phyloP scores from a whole-genome alignment of 2,113 vertebrate species.

The Saccopteryx leptura region DNA sequence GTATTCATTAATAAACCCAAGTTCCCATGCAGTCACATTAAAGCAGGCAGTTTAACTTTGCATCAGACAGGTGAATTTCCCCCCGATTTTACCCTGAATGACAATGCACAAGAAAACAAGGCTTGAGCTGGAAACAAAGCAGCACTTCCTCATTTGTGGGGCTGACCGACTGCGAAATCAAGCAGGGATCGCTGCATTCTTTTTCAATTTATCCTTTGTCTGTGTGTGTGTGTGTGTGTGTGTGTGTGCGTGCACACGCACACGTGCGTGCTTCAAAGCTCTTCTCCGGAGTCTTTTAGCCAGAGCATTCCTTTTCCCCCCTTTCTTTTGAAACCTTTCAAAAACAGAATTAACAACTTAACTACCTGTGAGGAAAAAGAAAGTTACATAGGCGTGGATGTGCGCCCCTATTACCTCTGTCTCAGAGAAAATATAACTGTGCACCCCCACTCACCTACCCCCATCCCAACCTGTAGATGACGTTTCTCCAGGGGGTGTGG shows the following conservation, averaged over 20 bases:
- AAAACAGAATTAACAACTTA: slow-evolving; percentile 72
- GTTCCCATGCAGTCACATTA: slow-evolving; percentile 90
- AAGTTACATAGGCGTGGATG: slow-evolving; percentile 51
- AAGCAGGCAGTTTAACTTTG: slow-evolving; percentile 90
- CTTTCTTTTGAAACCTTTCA: slow-evolving; percentile 41
- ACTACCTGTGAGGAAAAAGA: slow-evolving; percentile 10
- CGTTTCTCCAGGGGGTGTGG: neutral
- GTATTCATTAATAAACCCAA: slow-evolving; percentile 91
- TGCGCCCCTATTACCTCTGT: slow-evolving; percentile 38
- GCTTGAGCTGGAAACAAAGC: slow-evolving; percentile 85
- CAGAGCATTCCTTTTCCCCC: neutral
- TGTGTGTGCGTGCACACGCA: neutral
- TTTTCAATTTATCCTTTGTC: slow-evolving; percentile 81
- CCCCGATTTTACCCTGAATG: slow-evolving; percentile 86
- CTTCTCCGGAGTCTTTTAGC: slow-evolving; percentile 48
- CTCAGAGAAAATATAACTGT: slow-evolving; percentile 49
- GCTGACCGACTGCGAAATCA: slow-evolving; percentile 86
- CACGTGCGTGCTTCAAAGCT: slow-evolving; percentile 64
- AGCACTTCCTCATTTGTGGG: slow-evolving; percentile 86
- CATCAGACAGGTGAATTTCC: slow-evolving; percentile 90
- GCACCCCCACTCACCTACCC: neutral
- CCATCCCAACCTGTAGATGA: neutral
- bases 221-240: slow-evolving; percentile 33
- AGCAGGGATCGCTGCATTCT: slow-evolving; percentile 79
- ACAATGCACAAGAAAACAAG: slow-evolving; percentile 89